Base-by-base conservation (phyloP, 2,113 vertebrate species). In the Catharus fuscescens region DNA sequence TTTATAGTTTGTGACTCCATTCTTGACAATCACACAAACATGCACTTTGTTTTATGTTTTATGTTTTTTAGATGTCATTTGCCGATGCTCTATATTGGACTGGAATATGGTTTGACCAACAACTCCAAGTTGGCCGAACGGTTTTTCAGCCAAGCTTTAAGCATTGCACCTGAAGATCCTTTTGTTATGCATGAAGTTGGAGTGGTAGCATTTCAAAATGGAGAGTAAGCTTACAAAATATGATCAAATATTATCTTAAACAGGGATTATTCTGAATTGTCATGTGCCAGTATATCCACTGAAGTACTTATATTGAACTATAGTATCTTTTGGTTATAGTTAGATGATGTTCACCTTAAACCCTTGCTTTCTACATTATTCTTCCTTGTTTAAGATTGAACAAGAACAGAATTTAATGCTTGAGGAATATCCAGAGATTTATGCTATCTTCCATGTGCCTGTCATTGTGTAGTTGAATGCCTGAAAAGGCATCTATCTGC, bases 161-260 rank as follows among this genome's bases (percentile, higher is more conserved):
- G 99, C 88, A 99, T 99, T n/a, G 99, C 99, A 28, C 99, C 99
- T 10, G 99, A 99, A 96, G 99, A 99, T 90, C 99, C 99, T 8
- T 99, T 99, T 80, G 99, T 99, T 87, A 99, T 99, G 96, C 99
- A 99, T 23, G 99, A 99, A 97, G 99, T 99, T 88, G 99, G 99
- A 5, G 99, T 99, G 86, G 99, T 99, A 50, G 99, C 99, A 31
- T 99, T 99, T 98, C 99, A 99, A 88, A 99, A 99, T 59, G 99
- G 99, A 98, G 99, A 99, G 99, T 99, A 98, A 99, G 99, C 98
- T 87, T 85, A 5, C 11, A 53, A 50, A 81, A 76, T 18, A 29
- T 18, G 13, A 65, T 79, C 26, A 50, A 69, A 56, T 74, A 26
- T 2, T 18, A 7, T 48, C 18, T 76, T 86, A 72, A 70, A 19